Base-by-base conservation (phyloP, 2,888 invertebrate genomes). In the Lasioglossum malachurum region DNA sequence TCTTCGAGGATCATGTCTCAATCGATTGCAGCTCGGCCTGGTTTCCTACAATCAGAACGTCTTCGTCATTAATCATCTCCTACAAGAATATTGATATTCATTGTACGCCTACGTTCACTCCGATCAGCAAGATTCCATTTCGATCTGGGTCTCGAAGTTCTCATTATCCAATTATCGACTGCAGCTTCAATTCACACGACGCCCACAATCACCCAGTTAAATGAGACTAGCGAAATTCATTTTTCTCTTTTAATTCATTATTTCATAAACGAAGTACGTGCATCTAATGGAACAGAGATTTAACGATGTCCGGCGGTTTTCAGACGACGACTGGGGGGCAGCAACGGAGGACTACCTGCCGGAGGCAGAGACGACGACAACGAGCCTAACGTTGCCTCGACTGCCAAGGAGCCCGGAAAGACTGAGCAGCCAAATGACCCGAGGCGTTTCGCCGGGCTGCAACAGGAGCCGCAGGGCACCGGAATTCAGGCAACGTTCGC, bases 291-390 rank as follows among this genome's bases (percentile, higher is more conserved):
- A 16, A 27, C 31, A 27, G 64, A 64, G 4, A 41, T 44, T 16
- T n/a, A 38, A 27, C 19, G 27, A 23, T 60, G 19, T 2, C 19
- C 19, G 35, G 14, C 64, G 35, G 10, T 14, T 96, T 97, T 14
- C 96, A 98, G 97, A 97, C 95, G 97, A 98, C 92, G 97, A 98
- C 93, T 97, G 97, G 97, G 94, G 95, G 38, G 94, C 90, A 19
- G 88, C 93, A 5, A 89, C 91, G n/a, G 95, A 95, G 77, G 95
- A 95, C 67, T 95, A 94, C 87, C 92, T 93, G 49, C 93, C 87
- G 4, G 94, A 93, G 87, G 91, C 91, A 41, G 93, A 92, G 64
- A 92, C 88, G 78, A 78, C 91, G 85, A 92, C 84, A 71, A 86
- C 92, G 23, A 93, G 90, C 76, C 74, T 95, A 53, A 94, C 94